Conservation (phyloP, 2,888 invertebrate species). For the Portevinia maculata region DNA sequence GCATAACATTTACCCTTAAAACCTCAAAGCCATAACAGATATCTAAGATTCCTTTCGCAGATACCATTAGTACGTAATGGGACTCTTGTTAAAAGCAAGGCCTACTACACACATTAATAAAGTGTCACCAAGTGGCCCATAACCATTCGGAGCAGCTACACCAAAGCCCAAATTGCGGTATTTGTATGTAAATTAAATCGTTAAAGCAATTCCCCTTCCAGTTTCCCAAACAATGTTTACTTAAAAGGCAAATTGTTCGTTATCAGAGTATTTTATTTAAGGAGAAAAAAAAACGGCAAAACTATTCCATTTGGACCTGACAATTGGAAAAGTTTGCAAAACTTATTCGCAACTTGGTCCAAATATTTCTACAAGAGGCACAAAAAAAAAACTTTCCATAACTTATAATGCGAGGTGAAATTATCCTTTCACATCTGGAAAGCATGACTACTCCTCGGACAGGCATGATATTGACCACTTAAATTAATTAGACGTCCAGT, state of each 20-base stretch:
- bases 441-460: slow-evolving; percentile 36
- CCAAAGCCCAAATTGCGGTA: slow-evolving; percentile 52
- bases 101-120: slow-evolving; percentile 51
- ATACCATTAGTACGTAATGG: slow-evolving; percentile 57
- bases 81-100: slow-evolving; percentile 56
- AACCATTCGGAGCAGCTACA: slow-evolving; percentile 55
- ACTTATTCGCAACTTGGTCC: slow-evolving; percentile 25
- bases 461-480: slow-evolving; percentile 53
- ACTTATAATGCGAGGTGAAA: slow-evolving; percentile 34
- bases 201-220: slow-evolving; percentile 24
- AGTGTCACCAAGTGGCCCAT: slow-evolving; percentile 62
- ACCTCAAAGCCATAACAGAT: slow-evolving; percentile 39
- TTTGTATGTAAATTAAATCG: slow-evolving; percentile 70
- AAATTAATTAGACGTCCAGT: slow-evolving; percentile 67
- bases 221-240: slow-evolving; percentile 27
- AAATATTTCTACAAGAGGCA: neutral
- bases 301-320: slow-evolving; percentile 12
- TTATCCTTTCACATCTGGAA: slow-evolving; percentile 54
- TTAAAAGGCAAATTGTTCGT: slow-evolving; percentile 52
- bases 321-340: slow-evolving; percentile 26
- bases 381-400: slow-evolving; percentile 42
- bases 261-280: neutral
- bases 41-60: slow-evolving; percentile 45
- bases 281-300: neutral
- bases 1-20: slow-evolving; percentile 29